Evolutionary conservation across 2,888 invertebrate genomes (phyloP).

Genomic region (Aproaerema taeniolella): DNA sequence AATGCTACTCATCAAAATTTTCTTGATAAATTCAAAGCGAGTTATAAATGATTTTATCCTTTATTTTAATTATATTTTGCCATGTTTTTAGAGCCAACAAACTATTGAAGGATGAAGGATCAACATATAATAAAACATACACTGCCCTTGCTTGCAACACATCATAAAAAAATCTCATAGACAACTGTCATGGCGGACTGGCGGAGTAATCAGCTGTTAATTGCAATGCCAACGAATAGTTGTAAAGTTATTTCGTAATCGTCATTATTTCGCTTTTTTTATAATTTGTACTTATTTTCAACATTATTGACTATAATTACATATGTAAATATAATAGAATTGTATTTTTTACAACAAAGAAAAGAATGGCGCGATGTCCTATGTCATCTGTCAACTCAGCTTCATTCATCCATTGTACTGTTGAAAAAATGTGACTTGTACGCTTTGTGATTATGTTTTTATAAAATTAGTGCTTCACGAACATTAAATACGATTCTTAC

Average conservation of each 20-base stretch:
- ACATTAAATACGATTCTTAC: conserved; percentile 43
- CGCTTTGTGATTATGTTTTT: conserved; percentile 60
- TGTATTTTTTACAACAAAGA: conserved; percentile 27
- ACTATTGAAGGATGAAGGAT: too few relatives aligned
- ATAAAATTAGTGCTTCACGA: conserved; percentile 50
- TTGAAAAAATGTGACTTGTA: conserved; percentile 73
- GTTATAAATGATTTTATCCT: too few relatives aligned
- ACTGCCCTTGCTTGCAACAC: too few relatives aligned
- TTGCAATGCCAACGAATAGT: conserved; percentile 60
- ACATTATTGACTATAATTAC: conserved; percentile 21
- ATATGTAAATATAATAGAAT: conserved; percentile 23
- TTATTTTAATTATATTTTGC: too few relatives aligned
- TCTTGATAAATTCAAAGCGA: too few relatives aligned
- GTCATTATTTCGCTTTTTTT: conserved; percentile 25
- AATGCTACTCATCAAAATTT: too few relatives aligned
- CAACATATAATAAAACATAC: too few relatives aligned
- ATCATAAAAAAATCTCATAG: too few relatives aligned
- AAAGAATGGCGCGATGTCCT: conserved; percentile 70
- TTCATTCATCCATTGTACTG: conserved; percentile 72
- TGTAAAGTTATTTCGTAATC: conserved; percentile 38
- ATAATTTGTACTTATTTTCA: conserved; percentile 25
- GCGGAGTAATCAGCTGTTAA: conserved; percentile 75
- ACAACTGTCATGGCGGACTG: conserved; percentile 68
- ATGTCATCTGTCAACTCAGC: conserved; percentile 64
- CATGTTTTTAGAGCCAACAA: too few relatives aligned